phyloP scores from a whole-genome alignment of 2,888 invertebrate species.

The Apotomis turbidana region DNA sequence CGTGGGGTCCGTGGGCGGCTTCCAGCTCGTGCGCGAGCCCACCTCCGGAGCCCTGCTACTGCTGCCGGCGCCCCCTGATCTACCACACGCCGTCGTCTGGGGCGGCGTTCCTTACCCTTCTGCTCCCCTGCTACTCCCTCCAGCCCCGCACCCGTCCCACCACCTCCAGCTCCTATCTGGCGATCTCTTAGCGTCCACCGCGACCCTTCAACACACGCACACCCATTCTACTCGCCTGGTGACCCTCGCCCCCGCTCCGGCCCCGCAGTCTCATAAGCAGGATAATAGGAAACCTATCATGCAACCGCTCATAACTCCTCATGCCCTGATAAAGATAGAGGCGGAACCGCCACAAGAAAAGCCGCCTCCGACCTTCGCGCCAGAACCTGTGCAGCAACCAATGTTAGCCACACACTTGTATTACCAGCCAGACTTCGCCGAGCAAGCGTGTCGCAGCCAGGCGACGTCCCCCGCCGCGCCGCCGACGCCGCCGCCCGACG shows the following conservation, averaged over 20 bases:
- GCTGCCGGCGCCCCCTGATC: conserved; percentile 88
- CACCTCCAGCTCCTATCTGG: conserved; percentile 87
- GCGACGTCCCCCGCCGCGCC: conserved; percentile 86
- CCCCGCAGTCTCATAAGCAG: conserved; percentile 66
- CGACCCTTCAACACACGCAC: conserved; percentile 87
- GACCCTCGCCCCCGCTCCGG: conserved; percentile 85
- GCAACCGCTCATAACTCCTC: conserved; percentile 75
- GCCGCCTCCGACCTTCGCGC: conserved; percentile 69
- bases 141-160: conserved; percentile 84
- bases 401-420: conserved; percentile 83
- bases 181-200: conserved; percentile 85
- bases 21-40: conserved; percentile 94
- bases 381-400: conserved; percentile 80
- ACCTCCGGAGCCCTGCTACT: conserved; percentile 92
- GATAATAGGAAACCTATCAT: conserved; percentile 80
- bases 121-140: conserved; percentile 71
- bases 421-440: conserved; percentile 80
- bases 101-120: conserved; percentile 85
- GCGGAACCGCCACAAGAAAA: conserved; percentile 84
- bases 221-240: conserved; percentile 87
- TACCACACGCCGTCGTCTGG: conserved; percentile 90
- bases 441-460: conserved; percentile 80
- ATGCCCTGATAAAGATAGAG: conserved; percentile 88
- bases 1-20: conserved; percentile 89
- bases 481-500: conserved; percentile 78